Evolutionary conservation across 1,140 invertebrate species (phyloP), one percentile per base, ranked within the genome.

Genomic region (Anadara kagoshimensis): DNA sequence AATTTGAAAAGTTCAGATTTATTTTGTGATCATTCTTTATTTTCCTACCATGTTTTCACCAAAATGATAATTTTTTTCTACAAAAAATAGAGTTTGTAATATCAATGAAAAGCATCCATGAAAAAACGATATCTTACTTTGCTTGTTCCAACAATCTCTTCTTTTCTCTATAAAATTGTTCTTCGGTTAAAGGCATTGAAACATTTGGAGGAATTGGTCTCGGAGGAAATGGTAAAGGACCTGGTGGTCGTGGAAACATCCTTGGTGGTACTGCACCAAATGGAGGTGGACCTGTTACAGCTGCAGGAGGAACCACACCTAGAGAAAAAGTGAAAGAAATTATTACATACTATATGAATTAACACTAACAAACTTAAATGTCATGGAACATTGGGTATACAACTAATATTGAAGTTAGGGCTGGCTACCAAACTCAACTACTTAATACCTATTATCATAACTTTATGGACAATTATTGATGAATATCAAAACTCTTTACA

Each of bases 111-210:
- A 41, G 58, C 20, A n/a, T 10, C 3, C 18, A 36, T 11, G 41
- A 36, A 36, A 20, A 36, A 61, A 61, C 16, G 41, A n/a, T 8
- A 36, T 62, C 64, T 62, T 68, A 68, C 72, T 76, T 74, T 51
- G 36, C 47, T 26, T 70, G 54, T 51, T 54, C 43, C 49, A 70
- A 18, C n/a, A 79, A 49, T 65, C 69, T 74, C 20, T 69, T 54
- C 58, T 79, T 69, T 66, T 69, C 58, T 51, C 56, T 75, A 61
- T 78, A 81, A 51, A 81, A 75, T 20, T 71, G 66, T 26, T 79
- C 77, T 24, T 79, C 43, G n/a, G 62, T 36, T 5, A 44, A 24
- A 20, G 45, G 45, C 24, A 29, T 53, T 18, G 73, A 36, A 24
- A 73, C 36, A 16, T 64, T 71, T n/a, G 68, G 44, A 44, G 64